Evolutionary conservation across 2,797 vertebrate species (phyloP), one percentile per base, ranked within the genome.

Genomic region (Pachyuromys duprasi): DNA sequence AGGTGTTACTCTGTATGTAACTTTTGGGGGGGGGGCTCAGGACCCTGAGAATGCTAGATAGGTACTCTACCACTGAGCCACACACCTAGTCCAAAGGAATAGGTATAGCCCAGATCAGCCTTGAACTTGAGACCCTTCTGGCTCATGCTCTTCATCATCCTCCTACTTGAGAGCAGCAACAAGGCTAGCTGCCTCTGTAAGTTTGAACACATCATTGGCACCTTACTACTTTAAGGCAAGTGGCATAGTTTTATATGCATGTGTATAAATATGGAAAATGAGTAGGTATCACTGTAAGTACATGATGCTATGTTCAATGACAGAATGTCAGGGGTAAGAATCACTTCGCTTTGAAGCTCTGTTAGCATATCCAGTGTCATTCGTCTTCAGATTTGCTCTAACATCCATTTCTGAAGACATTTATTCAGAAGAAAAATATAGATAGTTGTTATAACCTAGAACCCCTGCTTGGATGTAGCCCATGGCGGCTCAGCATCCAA

Each of bases 401-500:
- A 92, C 75, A 80, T 78, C 5, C 14, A 92, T 95, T 97, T 94
- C 49, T 96, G 81, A 91, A 97, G 93, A n/a, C n/a, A n/a, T 86
- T 96, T 75, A 95, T 82, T 90, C n/a, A 24, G 91, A 76, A 97
- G 81, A 67, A 84, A 90, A 84, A 67, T 60, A 75, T 39, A 84
- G 57, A 94, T 89, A 67, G 75, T 90, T n/a, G n/a, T n/a, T n/a
- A n/a, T n/a, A n/a, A n/a, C n/a, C n/a, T n/a, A n/a, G n/a, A n/a
- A n/a, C n/a, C n/a, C n/a, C n/a, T n/a, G n/a, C n/a, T n/a, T n/a
- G n/a, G n/a, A n/a, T n/a, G n/a, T n/a, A n/a, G n/a, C n/a, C n/a
- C n/a, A n/a, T n/a, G n/a, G n/a, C n/a, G n/a, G n/a, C n/a, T n/a
- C n/a, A n/a, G n/a, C n/a, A n/a, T n/a, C n/a, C n/a, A n/a, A n/a